Conservation (phyloP, 2,797 vertebrate species). For the Orestias chungarensis region DNA sequence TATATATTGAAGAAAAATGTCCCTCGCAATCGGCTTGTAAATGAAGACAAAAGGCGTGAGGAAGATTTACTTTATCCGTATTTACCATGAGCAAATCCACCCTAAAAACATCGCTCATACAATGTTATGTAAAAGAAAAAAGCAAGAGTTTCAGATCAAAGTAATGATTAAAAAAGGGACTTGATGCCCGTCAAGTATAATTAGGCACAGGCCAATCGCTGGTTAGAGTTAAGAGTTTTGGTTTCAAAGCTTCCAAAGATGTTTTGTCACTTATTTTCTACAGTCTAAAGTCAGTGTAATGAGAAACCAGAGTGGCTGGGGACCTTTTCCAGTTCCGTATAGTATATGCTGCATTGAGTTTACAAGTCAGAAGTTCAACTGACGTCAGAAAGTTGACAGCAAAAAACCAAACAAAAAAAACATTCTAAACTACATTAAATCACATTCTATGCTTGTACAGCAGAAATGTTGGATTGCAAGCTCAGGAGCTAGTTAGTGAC, state of each 20-base stretch:
- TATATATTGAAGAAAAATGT: background rate
- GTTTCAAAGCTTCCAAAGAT: background rate
- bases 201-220: background rate
- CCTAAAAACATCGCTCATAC: background rate
- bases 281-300: background rate
- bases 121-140: background rate
- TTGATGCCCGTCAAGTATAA: background rate
- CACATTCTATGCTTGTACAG: background rate
- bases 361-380: background rate
- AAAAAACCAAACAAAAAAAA: background rate
- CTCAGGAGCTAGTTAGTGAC: background rate
- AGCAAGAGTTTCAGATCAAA: background rate
- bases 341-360: background rate
- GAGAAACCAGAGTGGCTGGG: background rate
- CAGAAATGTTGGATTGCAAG: background rate
- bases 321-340: background rate
- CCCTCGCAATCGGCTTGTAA: constrained; percentile 22
- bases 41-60: constrained; percentile 25
- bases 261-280: background rate
- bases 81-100: constrained; percentile 11
- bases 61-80: constrained; percentile 12
- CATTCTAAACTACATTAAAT: too few relatives aligned
- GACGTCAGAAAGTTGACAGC: background rate
- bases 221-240: background rate
- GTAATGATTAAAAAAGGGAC: background rate